A percentile compares a stretch with the other conserved stretches of the same genome.
Conservation (phyloP, 2,113 vertebrate species). For the Vombatus ursinus region DNA sequence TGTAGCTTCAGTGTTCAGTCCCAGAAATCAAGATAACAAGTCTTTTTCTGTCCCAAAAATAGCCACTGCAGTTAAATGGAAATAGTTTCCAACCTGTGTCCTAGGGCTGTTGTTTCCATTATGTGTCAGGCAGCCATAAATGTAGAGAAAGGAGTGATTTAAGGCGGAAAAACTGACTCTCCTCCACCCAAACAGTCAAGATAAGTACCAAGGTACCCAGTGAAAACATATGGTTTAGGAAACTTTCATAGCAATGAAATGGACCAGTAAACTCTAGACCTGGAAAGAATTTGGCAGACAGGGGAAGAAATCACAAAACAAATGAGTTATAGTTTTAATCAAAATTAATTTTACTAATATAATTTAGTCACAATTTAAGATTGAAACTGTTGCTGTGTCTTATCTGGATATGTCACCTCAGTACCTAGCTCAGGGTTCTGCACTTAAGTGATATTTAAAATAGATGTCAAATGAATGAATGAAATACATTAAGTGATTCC, state of each 20-base stretch:
- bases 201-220: neutral
- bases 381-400: neutral
- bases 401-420: neutral
- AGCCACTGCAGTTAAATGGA: neutral
- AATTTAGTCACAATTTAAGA: neutral
- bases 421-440: neutral
- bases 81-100: neutral
- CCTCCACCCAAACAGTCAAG: neutral
- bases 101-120: neutral
- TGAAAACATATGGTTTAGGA: neutral
- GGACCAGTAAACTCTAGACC: neutral
- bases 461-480: neutral
- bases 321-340: neutral
- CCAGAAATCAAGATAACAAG: neutral
- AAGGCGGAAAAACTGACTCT: neutral
- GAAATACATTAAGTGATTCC: neutral
- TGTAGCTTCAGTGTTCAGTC: fast-evolving
- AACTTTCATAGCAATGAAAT: neutral
- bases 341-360: neutral
- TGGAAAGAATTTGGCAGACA: neutral
- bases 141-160: neutral
- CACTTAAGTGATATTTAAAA: neutral
- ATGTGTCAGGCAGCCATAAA: neutral
- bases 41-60: neutral
- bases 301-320: neutral